Base-by-base conservation (phyloP, 2,888 invertebrate species). In the Polymixis flavicincta region DNA sequence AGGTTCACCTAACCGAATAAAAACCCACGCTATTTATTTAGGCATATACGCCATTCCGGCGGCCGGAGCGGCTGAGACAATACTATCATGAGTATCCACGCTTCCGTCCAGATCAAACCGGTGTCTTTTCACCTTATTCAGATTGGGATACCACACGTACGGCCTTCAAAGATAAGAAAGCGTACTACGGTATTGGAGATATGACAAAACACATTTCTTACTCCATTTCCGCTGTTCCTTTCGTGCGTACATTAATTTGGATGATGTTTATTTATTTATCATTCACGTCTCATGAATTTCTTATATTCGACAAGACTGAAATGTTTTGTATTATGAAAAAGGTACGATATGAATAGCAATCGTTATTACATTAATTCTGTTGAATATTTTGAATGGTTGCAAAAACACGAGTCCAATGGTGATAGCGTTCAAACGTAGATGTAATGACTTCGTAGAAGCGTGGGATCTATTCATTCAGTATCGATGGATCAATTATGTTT, bases 241-340 rank as follows among this genome's bases (percentile, higher is more conserved):
- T 69, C 76, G 48, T 71, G 60, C 54, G 63, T 55, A 82, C 68
- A 82, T 79, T 74, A 81, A 84, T 76, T 74, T 76, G 54, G 57
- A 66, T 74, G 71, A 74, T 75, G 80, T 75, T 74, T 74, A 75
- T 81, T 72, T 84, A 84, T 86, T 84, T 84, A 83, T 78, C 74
- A 84, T 80, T 74, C 76, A 75, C 68, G 74, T 78, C 61, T 79
- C 78, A 85, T 81, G 75, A 83, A 83, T 85, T 76, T 61, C 77
- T 70, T 69, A 75, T 64, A 65, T 76, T 78, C 57, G 66, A 74
- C 52, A 67, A 71, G 54, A 72, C 71, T 71, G 69, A 83, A 80
- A 83, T 85, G 74, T 84, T 78, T 68, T 71, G 45, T 64, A 48
- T 63, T 69, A 73, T 28, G 50, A 60, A 79, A 82, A 70, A 68